Percentiles rank a stretch among this genome's conserved stretches.
Conservation (phyloP, 2,888 invertebrate genomes). For the Lasioglossum figueresi region DNA sequence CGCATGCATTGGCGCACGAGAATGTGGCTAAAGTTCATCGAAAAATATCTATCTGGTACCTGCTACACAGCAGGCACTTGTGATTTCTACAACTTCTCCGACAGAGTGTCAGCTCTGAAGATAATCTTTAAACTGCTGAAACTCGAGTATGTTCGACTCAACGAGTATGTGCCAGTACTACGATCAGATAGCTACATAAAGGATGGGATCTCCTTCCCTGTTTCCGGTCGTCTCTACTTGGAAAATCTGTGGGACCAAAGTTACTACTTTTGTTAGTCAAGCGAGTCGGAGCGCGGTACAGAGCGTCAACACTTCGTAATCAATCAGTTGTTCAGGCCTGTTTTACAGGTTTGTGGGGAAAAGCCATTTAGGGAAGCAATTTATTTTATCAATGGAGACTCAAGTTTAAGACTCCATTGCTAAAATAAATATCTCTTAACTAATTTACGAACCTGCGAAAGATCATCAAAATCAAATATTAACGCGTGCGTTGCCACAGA, state of each 20-base stretch:
- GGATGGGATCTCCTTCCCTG: background rate
- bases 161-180: background rate
- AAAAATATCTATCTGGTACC: background rate
- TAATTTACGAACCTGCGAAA: background rate
- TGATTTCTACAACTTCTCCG: background rate
- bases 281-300: background rate
- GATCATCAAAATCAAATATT: background rate
- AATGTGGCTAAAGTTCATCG: background rate
- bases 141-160: background rate
- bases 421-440: background rate
- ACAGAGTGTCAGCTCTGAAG: background rate
- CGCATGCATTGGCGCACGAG: too few relatives aligned
- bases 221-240: background rate
- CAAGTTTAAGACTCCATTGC: background rate
- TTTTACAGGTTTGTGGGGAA: background rate
- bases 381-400: background rate
- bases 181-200: too few relatives aligned
- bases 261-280: too few relatives aligned
- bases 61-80: background rate
- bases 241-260: background rate
- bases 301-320: background rate
- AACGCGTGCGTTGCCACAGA: background rate
- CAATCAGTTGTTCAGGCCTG: background rate
- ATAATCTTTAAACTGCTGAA: background rate
- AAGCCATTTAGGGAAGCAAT: background rate